phyloP scores from a whole-genome alignment of 2,888 invertebrate genomes.

The Tolmerus cingulatus region DNA sequence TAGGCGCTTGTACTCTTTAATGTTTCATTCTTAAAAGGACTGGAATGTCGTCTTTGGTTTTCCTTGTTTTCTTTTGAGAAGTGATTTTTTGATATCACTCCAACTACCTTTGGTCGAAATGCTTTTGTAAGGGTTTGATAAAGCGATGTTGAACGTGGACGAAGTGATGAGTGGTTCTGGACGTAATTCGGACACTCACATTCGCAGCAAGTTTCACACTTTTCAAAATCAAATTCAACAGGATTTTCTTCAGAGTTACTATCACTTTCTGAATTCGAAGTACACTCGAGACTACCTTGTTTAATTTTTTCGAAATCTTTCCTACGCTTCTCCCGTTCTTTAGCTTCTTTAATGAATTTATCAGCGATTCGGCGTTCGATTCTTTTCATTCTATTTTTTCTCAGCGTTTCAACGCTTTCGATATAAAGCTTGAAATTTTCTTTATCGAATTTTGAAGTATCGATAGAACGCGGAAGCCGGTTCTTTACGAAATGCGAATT shows the following conservation, averaged over 20 bases:
- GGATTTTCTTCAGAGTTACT: neutral
- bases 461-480: neutral
- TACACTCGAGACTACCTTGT: neutral
- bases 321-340: neutral
- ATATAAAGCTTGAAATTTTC: neutral
- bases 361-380: neutral
- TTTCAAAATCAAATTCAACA: neutral
- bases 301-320: neutral
- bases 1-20: neutral
- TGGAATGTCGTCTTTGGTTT: neutral
- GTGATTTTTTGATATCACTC: neutral
- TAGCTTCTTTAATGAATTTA: neutral
- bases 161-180: neutral
- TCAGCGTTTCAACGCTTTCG: neutral
- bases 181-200: neutral
- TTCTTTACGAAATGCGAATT: neutral
- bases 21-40: neutral
- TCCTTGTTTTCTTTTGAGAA: neutral
- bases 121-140: neutral
- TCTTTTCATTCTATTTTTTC: neutral
- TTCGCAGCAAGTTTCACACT: neutral
- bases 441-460: conserved; percentile 3
- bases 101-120: neutral
- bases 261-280: neutral
- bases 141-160: neutral